phyloP scores from a whole-genome alignment of 2,797 vertebrate species.

The Aviceda leuphotes region DNA sequence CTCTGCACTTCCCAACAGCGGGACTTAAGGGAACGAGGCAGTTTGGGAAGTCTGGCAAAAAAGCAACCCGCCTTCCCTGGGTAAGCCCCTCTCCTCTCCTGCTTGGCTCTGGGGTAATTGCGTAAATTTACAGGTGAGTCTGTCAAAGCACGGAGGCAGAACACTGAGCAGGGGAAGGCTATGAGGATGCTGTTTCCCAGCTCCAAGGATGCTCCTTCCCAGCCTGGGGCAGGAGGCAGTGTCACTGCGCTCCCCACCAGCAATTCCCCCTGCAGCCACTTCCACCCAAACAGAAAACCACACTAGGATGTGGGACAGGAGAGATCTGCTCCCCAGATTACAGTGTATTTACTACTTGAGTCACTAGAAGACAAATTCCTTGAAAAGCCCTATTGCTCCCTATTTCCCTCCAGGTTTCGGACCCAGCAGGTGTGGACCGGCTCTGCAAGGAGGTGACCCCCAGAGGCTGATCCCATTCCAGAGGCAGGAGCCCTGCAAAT shows the following conservation, averaged over 20 bases:
- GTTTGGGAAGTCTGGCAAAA: background rate
- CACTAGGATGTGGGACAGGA: fast-evolving
- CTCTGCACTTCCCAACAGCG: fast-evolving
- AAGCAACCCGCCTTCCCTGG: background rate
- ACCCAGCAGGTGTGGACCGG: background rate
- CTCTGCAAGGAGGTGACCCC: background rate
- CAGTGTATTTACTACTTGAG: background rate
- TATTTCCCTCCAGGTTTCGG: background rate
- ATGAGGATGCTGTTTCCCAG: background rate
- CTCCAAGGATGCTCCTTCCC: background rate
- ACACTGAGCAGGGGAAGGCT: fast-evolving
- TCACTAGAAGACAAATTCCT: background rate
- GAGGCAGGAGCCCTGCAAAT: background rate
- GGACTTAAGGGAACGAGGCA: fast-evolving
- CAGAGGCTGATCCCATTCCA: fast-evolving
- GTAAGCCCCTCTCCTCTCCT: fast-evolving
- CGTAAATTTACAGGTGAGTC: fast-evolving
- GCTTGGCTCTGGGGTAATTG: background rate
- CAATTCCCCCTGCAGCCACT: fast-evolving
- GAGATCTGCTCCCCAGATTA: fast-evolving
- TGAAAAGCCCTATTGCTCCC: background rate
- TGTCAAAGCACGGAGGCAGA: background rate
- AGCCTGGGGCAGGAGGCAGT: background rate
- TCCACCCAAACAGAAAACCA: background rate
- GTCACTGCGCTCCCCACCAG: fast-evolving